These are phyloP conservation scores for Petrosia ficiformis DNA, from an alignment of 37 sponge, comb jelly and placozoan species.

Conservation along the genomic window DNA sequence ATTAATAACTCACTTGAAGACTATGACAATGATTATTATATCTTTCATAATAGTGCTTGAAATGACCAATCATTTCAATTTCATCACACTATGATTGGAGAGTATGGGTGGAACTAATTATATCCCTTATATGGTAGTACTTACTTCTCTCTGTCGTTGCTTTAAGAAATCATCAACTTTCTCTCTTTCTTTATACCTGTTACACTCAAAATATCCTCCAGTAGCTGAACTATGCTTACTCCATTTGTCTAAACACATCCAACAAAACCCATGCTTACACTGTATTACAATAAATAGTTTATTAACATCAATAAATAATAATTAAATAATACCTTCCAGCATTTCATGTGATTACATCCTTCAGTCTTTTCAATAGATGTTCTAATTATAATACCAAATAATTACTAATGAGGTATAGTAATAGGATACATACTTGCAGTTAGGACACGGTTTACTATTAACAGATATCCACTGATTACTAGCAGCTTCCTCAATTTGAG, in stretches of 20 bases:
- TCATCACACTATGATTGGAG: constrained; percentile 5
- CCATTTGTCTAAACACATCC: constrained; percentile 91
- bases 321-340: constrained; percentile 56
- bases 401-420: neutral
- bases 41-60: constrained; percentile 44
- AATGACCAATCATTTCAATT: constrained; percentile 31
- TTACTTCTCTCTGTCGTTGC: constrained; percentile 27
- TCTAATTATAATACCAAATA: constrained; percentile 20
- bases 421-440: constrained; percentile 72
- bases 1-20: constrained; percentile 17
- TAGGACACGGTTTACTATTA: constrained; percentile 87
- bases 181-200: constrained; percentile 38
- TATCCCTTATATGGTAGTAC: neutral
- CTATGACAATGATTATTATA: constrained; percentile 56
- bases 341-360: constrained; percentile 95
- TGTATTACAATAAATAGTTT: constrained; percentile 5
- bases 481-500: constrained; percentile 35
- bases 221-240: constrained; percentile 76
- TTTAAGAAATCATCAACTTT: constrained; percentile 62
- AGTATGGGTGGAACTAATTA: neutral
- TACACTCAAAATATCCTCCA: constrained; percentile 88
- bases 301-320: neutral
- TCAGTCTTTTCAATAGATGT: constrained; percentile 90
- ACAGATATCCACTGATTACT: constrained; percentile 68
- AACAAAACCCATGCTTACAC: constrained; percentile 92